A percentile compares a stretch with the other conserved stretches of the same genome.
phyloP scores from a whole-genome alignment of 2,113 vertebrate genomes.

The Symphodus melops region DNA sequence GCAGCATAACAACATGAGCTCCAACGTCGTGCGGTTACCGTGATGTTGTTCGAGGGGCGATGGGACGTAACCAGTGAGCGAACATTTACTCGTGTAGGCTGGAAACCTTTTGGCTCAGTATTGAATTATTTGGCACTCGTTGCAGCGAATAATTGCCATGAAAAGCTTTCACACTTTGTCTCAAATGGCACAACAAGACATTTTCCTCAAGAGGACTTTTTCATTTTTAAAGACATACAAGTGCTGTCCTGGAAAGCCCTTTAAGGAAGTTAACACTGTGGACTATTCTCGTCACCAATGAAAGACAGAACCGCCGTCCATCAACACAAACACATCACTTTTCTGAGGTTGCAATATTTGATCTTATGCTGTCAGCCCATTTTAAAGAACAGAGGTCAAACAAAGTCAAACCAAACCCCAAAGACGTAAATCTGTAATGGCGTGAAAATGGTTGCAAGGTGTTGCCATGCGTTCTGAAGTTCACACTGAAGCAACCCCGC shows the following conservation, averaged over 20 bases:
- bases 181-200: conserved; percentile 75
- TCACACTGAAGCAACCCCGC: conserved; percentile 68
- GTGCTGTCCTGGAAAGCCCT: conserved; percentile 77
- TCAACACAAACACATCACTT: conserved; percentile 69
- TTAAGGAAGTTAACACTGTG: conserved; percentile 65
- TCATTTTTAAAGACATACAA: conserved; percentile 68
- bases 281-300: conserved; percentile 66
- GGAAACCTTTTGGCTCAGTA: conserved; percentile 81
- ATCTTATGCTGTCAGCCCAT: conserved; percentile 84
- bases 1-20: conserved; percentile 82
- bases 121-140: conserved; percentile 81
- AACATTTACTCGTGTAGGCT: conserved; percentile 77
- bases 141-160: conserved; percentile 72
- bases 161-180: conserved; percentile 72
- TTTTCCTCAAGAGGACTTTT: conserved; percentile 60
- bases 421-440: conserved; percentile 59
- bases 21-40: conserved; percentile 66
- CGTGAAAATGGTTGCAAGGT: conserved; percentile 70
- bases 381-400: conserved; percentile 73
- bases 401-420: conserved; percentile 45
- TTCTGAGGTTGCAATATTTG: conserved; percentile 62
- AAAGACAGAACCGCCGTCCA: conserved; percentile 65
- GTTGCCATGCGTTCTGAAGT: conserved; percentile 69
- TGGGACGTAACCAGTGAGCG: conserved; percentile 67
- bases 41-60: conserved; percentile 73